phyloP scores from a whole-genome alignment of 64 coral and sea anemone species.

The Porites lutea region DNA sequence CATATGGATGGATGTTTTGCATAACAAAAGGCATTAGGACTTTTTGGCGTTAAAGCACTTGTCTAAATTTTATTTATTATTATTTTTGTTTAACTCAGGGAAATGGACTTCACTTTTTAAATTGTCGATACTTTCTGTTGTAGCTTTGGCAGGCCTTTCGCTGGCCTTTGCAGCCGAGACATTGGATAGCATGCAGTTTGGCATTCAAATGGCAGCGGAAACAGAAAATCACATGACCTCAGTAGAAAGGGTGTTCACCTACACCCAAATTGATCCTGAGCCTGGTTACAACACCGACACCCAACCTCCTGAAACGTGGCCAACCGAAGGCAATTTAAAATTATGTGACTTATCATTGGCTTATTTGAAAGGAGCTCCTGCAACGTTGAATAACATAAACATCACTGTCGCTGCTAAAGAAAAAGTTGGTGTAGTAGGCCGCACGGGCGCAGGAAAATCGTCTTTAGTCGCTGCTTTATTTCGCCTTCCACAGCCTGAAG shows the following conservation, averaged over 20 bases:
- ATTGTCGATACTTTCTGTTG: background rate
- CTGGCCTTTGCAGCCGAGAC: slow-evolving; percentile 48
- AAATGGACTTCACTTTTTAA: no score
- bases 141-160: slow-evolving; percentile 63
- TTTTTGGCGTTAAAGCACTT: no score
- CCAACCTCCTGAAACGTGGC: slow-evolving; percentile 65
- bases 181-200: slow-evolving; percentile 33
- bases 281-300: slow-evolving; percentile 58
- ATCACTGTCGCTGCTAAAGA: slow-evolving; percentile 41
- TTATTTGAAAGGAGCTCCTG: slow-evolving; percentile 44
- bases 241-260: slow-evolving; percentile 50
- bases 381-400: slow-evolving; percentile 38
- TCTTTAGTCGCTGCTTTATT: slow-evolving; percentile 74
- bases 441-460: slow-evolving; percentile 76
- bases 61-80: no score
- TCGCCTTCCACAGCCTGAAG: slow-evolving; percentile 72
- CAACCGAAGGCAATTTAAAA: slow-evolving; percentile 42
- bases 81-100: no score
- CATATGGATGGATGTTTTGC: no score
- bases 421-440: slow-evolving; percentile 66
- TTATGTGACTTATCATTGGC: slow-evolving; percentile 47
- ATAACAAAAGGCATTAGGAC: no score
- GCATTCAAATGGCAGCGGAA: slow-evolving; percentile 4
- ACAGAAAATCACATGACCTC: slow-evolving; percentile 72
- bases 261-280: slow-evolving; percentile 51